A percentile compares a stretch with the other conserved stretches of the same genome.
Evolutionary conservation across 2,888 invertebrate species (phyloP).

Genomic region (Conops quadrifasciatus): DNA sequence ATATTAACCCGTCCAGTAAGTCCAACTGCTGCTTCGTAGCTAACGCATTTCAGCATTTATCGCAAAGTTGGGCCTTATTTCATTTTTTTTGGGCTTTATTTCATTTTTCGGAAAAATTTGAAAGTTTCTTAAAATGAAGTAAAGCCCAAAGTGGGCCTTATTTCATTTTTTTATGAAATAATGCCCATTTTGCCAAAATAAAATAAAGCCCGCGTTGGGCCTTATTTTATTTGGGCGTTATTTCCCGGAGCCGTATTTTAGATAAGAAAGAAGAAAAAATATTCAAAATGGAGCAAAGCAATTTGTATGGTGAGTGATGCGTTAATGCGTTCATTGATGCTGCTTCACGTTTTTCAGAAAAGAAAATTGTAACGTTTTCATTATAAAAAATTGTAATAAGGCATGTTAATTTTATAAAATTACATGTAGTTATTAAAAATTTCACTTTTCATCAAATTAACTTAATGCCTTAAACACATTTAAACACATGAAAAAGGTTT

Average conservation of each 20-base stretch:
- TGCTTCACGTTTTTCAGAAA: neutral
- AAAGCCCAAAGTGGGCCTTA: too few species aligned
- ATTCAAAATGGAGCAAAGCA: conserved; percentile 56
- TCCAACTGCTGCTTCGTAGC: neutral
- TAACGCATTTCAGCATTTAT: too few species aligned
- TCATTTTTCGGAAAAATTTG: too few species aligned
- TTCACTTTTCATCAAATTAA: neutral
- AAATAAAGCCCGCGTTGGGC: too few species aligned
- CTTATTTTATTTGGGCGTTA: conserved; percentile 3
- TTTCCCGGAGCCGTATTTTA: too few species aligned
- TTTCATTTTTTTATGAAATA: too few species aligned
- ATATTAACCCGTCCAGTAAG: neutral
- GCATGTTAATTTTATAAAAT: neutral
- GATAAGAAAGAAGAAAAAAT: conserved; percentile 39
- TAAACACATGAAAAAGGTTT: too few species aligned
- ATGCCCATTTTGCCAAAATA: too few species aligned
- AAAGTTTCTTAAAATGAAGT: too few species aligned
- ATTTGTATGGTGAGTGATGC: conserved; percentile 57
- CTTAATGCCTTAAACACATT: too few species aligned
- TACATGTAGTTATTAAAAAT: conserved; percentile 5
- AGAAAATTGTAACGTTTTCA: neutral
- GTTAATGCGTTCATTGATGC: conserved; percentile 42
- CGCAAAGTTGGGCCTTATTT: too few species aligned
- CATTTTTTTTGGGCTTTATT: too few species aligned
- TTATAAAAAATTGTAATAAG: neutral